These are phyloP conservation scores for Pogonocherus hispidulus DNA, from an alignment of 2,888 invertebrate species.

Conservation along the genomic window DNA sequence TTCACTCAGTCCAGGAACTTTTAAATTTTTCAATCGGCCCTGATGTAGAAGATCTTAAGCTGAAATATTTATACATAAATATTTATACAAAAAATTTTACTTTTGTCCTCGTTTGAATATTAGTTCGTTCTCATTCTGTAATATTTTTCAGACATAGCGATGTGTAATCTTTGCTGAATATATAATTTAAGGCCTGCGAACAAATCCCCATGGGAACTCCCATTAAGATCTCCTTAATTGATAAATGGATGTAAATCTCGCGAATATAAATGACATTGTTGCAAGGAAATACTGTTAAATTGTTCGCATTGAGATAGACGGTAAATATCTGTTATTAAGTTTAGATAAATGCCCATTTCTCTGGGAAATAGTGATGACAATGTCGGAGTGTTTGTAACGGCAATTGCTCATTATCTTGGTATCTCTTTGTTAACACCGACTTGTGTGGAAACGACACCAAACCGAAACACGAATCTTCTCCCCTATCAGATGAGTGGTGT, in stretches of 20 bases:
- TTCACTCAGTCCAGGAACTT: too few species aligned
- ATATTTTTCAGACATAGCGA: too few species aligned
- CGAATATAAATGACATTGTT: constrained; percentile 19
- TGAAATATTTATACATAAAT: too few species aligned
- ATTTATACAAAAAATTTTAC: too few species aligned
- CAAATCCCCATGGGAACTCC: not conserved
- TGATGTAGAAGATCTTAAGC: too few species aligned
- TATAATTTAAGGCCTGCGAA: too few species aligned
- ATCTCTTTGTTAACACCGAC: constrained; percentile 30
- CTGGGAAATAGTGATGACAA: constrained; percentile 30
- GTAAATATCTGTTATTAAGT: constrained; percentile 26
- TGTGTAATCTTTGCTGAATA: too few species aligned
- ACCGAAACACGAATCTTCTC: constrained; percentile 11
- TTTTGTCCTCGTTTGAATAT: too few species aligned
- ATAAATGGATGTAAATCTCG: constrained; percentile 4
- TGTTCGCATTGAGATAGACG: constrained; percentile 8
- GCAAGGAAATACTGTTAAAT: constrained; percentile 5
- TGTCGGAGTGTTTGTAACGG: constrained; percentile 27
- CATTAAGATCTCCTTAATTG: not conserved
- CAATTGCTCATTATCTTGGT: constrained; percentile 32
- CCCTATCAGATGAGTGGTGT: not conserved
- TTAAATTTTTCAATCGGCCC: too few species aligned
- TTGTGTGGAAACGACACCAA: constrained; percentile 17
- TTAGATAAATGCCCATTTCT: constrained; percentile 23
- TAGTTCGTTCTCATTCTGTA: too few species aligned